phyloP scores from a whole-genome alignment of 2,113 vertebrate genomes.

The Anseranas semipalmata region DNA sequence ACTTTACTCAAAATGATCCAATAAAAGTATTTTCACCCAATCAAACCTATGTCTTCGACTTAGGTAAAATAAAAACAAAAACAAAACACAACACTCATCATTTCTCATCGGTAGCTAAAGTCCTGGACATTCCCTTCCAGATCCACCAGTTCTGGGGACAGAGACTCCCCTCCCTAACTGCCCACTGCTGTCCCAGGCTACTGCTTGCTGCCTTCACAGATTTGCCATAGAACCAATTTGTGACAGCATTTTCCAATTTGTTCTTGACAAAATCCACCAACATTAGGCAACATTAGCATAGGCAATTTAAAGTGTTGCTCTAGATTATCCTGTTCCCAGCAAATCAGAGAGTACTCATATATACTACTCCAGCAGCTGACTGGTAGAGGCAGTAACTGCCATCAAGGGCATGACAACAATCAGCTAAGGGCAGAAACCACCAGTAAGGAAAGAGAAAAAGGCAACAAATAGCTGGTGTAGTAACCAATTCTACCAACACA shows the following conservation, averaged over 20 bases:
- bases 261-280: neutral
- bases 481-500: neutral
- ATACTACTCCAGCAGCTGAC: neutral
- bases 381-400: neutral
- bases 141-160: neutral
- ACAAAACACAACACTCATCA: neutral
- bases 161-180: neutral
- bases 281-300: neutral
- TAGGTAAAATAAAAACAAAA: neutral
- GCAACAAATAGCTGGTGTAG: neutral
- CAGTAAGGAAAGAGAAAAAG: neutral
- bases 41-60: neutral
- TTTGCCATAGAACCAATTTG: neutral
- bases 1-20: neutral
- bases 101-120: neutral
- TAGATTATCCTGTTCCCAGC: neutral
- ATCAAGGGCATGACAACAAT: rapidly evolving
- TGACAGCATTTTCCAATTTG: neutral
- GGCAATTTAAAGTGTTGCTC: neutral
- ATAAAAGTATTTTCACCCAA: neutral
- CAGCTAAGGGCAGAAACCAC: neutral
- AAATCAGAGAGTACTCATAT: neutral
- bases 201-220: neutral
- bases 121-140: neutral
- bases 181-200: neutral